phyloP scores from a whole-genome alignment of 2,113 vertebrate species.

The Albula glossodonta region DNA sequence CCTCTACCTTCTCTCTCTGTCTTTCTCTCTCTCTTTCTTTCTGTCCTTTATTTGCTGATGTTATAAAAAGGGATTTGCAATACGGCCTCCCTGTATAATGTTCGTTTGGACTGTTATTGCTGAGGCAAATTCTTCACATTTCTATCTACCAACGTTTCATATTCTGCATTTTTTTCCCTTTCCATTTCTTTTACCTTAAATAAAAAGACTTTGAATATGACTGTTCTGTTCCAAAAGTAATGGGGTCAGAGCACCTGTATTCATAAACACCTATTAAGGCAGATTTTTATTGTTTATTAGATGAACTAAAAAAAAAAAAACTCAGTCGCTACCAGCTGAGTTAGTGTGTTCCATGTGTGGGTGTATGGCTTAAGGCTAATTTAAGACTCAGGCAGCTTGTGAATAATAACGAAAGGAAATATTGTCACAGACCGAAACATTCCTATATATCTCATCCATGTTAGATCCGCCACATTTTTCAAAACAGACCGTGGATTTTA shows the following conservation, averaged over 20 bases:
- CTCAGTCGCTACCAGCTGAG: conserved; percentile 35
- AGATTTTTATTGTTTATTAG: background rate
- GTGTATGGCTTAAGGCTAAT: conserved; percentile 69
- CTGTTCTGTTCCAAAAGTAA: background rate
- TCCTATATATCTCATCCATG: conserved; percentile 67
- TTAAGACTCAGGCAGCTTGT: conserved; percentile 72
- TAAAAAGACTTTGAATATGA: background rate
- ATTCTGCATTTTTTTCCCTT: background rate
- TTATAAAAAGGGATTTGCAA: background rate
- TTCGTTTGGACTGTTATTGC: background rate
- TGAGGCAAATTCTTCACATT: background rate
- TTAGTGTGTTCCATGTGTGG: conserved; percentile 63
- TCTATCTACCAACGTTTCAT: background rate
- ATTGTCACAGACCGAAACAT: conserved; percentile 73
- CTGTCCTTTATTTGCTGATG: conserved; percentile 36
- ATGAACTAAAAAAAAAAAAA: background rate
- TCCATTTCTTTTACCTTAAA: background rate
- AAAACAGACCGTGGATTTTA: background rate
- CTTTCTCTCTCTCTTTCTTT: conserved; percentile 32
- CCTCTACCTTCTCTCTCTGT: background rate
- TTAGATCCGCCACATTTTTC: conserved; percentile 44
- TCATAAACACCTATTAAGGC: background rate
- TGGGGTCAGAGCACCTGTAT: background rate
- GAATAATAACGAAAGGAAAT: conserved; percentile 60
- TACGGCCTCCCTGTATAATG: background rate